Evolutionary conservation across 1,140 invertebrate genomes (phyloP), one percentile per base, ranked within the genome.

Genomic region (Drosophila baimaii): DNA sequence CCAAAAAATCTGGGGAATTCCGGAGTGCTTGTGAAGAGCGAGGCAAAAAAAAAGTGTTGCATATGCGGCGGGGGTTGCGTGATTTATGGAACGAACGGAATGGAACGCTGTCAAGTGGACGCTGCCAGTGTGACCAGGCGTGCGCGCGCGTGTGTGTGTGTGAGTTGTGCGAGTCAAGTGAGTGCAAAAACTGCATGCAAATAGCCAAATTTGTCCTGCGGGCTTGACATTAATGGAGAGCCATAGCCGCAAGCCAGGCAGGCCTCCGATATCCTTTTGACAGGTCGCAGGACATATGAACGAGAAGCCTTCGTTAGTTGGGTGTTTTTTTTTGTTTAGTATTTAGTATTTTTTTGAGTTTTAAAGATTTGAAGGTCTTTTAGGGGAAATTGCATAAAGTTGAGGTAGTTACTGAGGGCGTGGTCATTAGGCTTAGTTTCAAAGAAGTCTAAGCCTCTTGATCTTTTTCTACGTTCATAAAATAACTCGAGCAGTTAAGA

Each of bases 151-250:
- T n/a, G 46, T 5, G 13, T 6, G 37, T 55, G 33, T 58, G 49
- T 15, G 43, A 21, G 35, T 7, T 44, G 35, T 7, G 52, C 4
- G 55, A 74, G 66, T 68, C 77, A 74, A 79, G 76, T 74, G 77
- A 79, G 78, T 78, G 56, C 64, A 46, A 77, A 63, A 74, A 52
- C 31, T 52, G 80, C 75, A 65, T 46, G 56, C 68, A 83, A 83
- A 83, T 79, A 77, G 65, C 58, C 65, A 80, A 83, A 84, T 76
- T 76, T 79, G 74, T 61, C 41, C 17, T 15, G 23, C 31, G 27
- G 19, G 65, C 64, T 75, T 75, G 64, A 76, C 80, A 79, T 71
- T 72, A 71, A 83, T 79, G 80, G 76, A 63, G 41, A 66, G 43
- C 47, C 31, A 54, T 17, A 23, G 12, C 15, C n/a, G 25, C 6